Percentiles rank a stretch among this genome's conserved stretches.
Evolutionary conservation across 1,140 invertebrate species (phyloP).

Genomic region (Leptopilina boulardi): DNA sequence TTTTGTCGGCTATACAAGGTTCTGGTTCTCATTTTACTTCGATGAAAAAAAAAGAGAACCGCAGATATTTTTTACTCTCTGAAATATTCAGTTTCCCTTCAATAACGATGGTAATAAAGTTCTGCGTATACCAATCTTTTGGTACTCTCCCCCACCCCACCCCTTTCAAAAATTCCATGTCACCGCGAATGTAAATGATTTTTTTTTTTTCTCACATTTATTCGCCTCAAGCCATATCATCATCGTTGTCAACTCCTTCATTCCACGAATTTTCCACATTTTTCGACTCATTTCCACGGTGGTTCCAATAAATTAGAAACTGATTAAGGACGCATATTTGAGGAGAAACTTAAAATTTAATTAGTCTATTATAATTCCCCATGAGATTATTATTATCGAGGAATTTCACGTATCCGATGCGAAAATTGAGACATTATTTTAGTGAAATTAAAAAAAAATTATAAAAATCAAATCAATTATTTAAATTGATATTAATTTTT

Average conservation of each 20-base stretch:
- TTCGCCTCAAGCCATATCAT: slow-evolving; percentile 10
- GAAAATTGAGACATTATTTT: too few relatives aligned
- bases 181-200: slow-evolving; percentile 39
- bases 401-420: neutral
- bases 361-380: neutral
- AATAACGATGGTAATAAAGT: slow-evolving; percentile 62
- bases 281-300: neutral
- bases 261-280: slow-evolving; percentile 22
- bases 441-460: too few relatives aligned
- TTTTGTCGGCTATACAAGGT: slow-evolving; percentile 49
- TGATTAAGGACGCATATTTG: neutral
- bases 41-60: neutral
- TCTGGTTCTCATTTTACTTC: slow-evolving; percentile 30
- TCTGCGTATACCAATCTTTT: slow-evolving; percentile 47
- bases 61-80: slow-evolving; percentile 47
- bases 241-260: neutral
- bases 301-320: neutral
- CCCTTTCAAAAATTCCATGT: slow-evolving; percentile 49
- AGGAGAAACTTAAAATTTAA: neutral
- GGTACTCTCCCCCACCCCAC: too few relatives aligned
- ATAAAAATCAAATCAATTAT: too few relatives aligned
- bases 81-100: slow-evolving; percentile 57
- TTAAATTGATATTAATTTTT: too few relatives aligned
- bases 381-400: neutral
- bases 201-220: slow-evolving; percentile 16